Evolutionary conservation across 2,888 invertebrate genomes (phyloP), one percentile per base, ranked within the genome.

Genomic region (Leucozona laternaria): DNA sequence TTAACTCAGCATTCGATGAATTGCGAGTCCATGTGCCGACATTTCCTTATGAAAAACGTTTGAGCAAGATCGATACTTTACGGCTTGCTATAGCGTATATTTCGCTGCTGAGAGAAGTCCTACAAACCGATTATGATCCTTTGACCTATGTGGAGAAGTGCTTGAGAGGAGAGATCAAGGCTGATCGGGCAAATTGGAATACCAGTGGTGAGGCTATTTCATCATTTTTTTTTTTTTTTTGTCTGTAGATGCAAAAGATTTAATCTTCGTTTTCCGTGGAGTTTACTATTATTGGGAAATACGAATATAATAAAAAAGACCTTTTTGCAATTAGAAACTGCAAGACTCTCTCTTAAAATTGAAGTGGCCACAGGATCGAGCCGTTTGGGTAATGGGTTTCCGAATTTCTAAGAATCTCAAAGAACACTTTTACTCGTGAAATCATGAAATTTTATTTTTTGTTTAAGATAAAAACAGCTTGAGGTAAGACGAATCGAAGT

Each of bases 1-100:
- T 99, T 94, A 98, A 98, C 96, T 97, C 98, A 93, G 99, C 98
- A 93, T 99, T 99, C 95, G 98, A 99, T 94, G 98, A 98, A 93
- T 95, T 99, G 91, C 95, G 99, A 76, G 96, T 97, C 89, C 98
- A 98, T 94, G 99, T 99, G 90, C 99, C 99, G 66, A 99, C 99
- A 84, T 99, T 99, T 93, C 99, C 99, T 0, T 99, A 98, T 92
- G 99, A 99, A 93, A 99, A 99, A 92, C 94, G 99, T 28, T 95
- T 99, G 43, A 99, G 98, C 90, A 99, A 99, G 94, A 99, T 99
- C 90, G 99, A 99, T 94, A 99, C 99, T 0, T 94, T 99, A 40
- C 95, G 99, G 0, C 93, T 99, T 89, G 99, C 99, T 50, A 99
- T 99, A 88, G 99, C 99, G 0, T 99, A 99, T 93, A 99, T 99